Evolutionary conservation across 2,888 invertebrate species (phyloP).

Genomic region (Panopea generosa): DNA sequence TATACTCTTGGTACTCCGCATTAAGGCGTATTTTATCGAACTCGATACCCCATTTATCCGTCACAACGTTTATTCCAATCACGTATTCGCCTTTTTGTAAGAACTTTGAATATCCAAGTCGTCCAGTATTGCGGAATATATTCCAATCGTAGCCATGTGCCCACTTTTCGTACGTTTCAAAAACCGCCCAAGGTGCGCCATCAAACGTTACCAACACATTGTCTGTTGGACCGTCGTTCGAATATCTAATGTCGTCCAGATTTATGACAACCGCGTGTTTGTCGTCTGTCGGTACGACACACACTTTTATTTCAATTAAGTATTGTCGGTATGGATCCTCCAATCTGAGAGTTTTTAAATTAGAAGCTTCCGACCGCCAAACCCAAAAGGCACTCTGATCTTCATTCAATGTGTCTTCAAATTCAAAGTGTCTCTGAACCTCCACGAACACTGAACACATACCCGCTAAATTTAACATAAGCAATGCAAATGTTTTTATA

Average conservation of each 20-base stretch:
- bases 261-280: constrained; percentile 13
- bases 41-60: constrained; percentile 54
- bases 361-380: constrained; percentile 52
- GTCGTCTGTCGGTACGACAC: constrained; percentile 31
- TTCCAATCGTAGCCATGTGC: constrained; percentile 56
- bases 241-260: constrained; percentile 50
- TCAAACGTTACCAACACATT: constrained; percentile 35
- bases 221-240: constrained; percentile 54
- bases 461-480: neutral
- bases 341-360: constrained; percentile 35
- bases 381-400: constrained; percentile 31
- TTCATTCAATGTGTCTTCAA: constrained; percentile 31
- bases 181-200: constrained; percentile 22
- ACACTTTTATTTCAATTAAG: constrained; percentile 35
- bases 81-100: constrained; percentile 39
- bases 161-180: constrained; percentile 47
- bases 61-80: constrained; percentile 34
- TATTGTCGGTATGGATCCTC: constrained; percentile 34
- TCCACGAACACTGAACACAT: constrained; percentile 28
- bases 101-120: constrained; percentile 18
- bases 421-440: constrained; percentile 48
- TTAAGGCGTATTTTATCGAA: constrained; percentile 50
- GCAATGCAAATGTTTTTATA: neutral
- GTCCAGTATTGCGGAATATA: constrained; percentile 52
- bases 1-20: constrained; percentile 44